Conservation (phyloP, 2,888 invertebrate genomes). For the Pollenia labialis region DNA sequence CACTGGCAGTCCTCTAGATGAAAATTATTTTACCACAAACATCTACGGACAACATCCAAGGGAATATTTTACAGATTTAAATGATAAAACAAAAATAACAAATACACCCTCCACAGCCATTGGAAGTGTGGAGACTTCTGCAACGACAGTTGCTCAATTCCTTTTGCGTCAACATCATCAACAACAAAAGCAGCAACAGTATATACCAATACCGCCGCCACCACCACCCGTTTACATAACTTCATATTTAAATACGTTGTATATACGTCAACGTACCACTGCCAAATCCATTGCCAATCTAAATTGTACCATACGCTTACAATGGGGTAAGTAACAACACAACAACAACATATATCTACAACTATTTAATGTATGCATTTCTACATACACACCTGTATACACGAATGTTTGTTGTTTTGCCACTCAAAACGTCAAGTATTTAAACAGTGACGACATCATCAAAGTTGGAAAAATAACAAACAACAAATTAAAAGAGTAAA, state of each 20-base stretch:
- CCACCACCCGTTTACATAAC: constrained; percentile 86
- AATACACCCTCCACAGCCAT: background rate
- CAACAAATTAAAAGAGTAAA: constrained; percentile 20
- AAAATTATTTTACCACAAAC: constrained; percentile 55
- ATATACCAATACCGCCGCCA: constrained; percentile 46
- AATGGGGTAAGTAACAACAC: constrained; percentile 84
- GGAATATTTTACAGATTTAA: constrained; percentile 38
- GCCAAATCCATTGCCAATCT: constrained; percentile 85
- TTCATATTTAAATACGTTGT: constrained; percentile 88
- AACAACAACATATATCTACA: background rate
- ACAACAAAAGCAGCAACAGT: constrained; percentile 83
- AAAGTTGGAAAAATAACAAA: constrained; percentile 17
- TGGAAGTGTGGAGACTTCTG: constrained; percentile 53
- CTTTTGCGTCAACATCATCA: constrained; percentile 73
- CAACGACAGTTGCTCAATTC: constrained; percentile 60
- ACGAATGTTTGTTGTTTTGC: background rate
- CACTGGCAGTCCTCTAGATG: constrained; percentile 56
- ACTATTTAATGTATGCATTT: background rate
- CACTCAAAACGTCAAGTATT: constrained; percentile 49
- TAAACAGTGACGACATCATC: constrained; percentile 21
- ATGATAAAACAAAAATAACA: constrained; percentile 32
- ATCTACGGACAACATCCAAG: constrained; percentile 22
- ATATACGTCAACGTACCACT: constrained; percentile 85
- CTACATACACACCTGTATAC: background rate
- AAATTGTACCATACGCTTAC: constrained; percentile 87